Base-by-base conservation (phyloP, 2,797 vertebrate genomes). In the Apodemus agrarius region DNA sequence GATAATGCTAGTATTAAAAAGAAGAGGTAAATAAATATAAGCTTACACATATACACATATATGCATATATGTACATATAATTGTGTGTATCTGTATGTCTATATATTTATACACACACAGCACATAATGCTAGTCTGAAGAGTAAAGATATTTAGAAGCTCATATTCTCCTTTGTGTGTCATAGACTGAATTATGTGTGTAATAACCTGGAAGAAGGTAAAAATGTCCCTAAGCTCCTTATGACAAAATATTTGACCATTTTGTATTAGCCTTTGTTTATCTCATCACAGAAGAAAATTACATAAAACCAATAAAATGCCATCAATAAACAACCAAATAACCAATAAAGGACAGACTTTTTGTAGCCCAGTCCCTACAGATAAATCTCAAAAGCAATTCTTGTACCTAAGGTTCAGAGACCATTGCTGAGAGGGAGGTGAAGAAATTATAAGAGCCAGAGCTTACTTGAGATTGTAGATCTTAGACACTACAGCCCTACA, bases 221-320 rank as follows among this genome's bases (percentile, higher is more conserved):
- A 63, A 7, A 63, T 59, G 1, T 37, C 9, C 3, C 72, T 54
- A 82, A 81, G 34, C 11, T 94, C 92, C 19, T 89, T 75, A 10
- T 49, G 3, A 0, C 89, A 84, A 80, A 78, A 83, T n/a, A 74
- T 52, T 88, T 85, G 4, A 95, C 85, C 6, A 92, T 8, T 87
- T 94, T 49, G 3, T 59, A 76, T 80, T 95, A 91, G 34, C 2
- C 82, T 96, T 81, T 43, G 0, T 88, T 63, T 61, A 13, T 52
- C 49, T 90, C 82, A 65, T 46, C 21, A 13, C 29, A 34, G 40
- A 26, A 31, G 24, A 6, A 63, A 6, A 65, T 49, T 84, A 34
- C 43, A 84, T 5, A 13, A 34, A 31, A 63, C 4, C 24, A 83
- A 65, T 46, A 19, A 46, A 65, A 84, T 49, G 40, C 6, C 21